These are phyloP conservation scores for Amphimallon solstitiale DNA, from an alignment of 2,888 invertebrate species.

Conservation along the genomic window DNA sequence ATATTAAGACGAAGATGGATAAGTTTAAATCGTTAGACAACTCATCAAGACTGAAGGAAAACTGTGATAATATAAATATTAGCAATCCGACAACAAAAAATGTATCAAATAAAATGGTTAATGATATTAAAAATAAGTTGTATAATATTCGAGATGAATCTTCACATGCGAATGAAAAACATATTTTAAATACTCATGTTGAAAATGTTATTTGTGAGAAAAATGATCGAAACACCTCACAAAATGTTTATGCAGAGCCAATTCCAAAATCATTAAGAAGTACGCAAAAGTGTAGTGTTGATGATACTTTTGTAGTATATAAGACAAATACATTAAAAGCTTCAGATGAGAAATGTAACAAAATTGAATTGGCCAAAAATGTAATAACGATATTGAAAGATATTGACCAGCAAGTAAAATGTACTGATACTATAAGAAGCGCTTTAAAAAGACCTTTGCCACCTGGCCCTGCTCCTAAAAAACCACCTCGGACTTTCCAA, in stretches of 20 bases:
- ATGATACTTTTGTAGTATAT: slow-evolving; percentile 46
- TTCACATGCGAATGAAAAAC: background rate
- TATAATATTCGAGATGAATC: slow-evolving; percentile 16
- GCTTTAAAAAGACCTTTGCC: slow-evolving; percentile 76
- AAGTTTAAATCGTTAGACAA: slow-evolving; percentile 34
- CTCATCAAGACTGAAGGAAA: slow-evolving; percentile 47
- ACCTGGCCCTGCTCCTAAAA: slow-evolving; percentile 77
- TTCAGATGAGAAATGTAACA: slow-evolving; percentile 21
- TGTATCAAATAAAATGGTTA: slow-evolving; percentile 10
- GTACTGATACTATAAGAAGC: slow-evolving; percentile 71
- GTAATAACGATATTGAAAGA: slow-evolving; percentile 38
- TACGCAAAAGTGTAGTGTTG: slow-evolving; percentile 8
- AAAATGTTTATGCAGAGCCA: slow-evolving; percentile 55
- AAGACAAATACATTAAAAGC: slow-evolving; percentile 53
- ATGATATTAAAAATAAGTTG: slow-evolving; percentile 17
- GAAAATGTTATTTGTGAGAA: background rate
- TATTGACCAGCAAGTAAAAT: slow-evolving; percentile 34
- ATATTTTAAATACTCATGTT: slow-evolving; percentile 7
- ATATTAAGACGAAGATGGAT: slow-evolving; percentile 32
- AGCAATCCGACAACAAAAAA: slow-evolving; percentile 1
- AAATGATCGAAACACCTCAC: background rate
- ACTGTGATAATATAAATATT: slow-evolving; percentile 49
- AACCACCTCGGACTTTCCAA: slow-evolving; percentile 76
- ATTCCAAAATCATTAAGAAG: slow-evolving; percentile 54
- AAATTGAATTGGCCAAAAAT: slow-evolving; percentile 38